Conservation (phyloP, 2,797 vertebrate genomes). For the Lycodopsis pacificus region DNA sequence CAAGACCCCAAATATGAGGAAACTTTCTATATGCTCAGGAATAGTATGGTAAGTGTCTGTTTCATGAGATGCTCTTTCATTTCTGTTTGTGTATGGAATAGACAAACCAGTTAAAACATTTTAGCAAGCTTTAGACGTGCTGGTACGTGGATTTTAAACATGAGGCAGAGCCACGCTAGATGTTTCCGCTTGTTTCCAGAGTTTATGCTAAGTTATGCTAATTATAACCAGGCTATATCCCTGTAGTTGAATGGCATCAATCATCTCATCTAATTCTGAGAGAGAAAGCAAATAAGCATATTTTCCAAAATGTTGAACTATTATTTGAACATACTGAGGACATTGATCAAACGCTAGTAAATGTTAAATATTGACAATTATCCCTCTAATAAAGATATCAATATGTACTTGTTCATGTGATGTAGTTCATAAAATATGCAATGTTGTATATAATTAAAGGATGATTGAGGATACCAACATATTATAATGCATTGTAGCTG, state of each 20-base stretch:
- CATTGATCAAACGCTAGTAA: neutral
- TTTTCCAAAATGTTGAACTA: neutral
- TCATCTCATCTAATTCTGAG: neutral
- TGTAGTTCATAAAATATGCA: neutral
- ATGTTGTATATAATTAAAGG: neutral
- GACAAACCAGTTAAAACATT: neutral
- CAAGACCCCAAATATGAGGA: conserved; percentile 84
- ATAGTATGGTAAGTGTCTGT: conserved; percentile 83
- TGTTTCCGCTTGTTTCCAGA: neutral
- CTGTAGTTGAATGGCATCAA: neutral
- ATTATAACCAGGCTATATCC: neutral
- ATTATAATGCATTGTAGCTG: neutral
- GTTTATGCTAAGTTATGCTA: neutral
- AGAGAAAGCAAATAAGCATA: neutral
- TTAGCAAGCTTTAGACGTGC: neutral
- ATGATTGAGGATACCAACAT: conserved; percentile 2
- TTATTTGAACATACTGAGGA: neutral
- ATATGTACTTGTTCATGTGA: neutral
- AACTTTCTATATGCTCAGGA: conserved; percentile 83
- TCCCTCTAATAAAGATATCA: neutral
- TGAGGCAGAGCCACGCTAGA: neutral
- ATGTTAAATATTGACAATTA: neutral
- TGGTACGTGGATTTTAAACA: neutral
- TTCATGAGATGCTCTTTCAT: neutral
- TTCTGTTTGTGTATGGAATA: neutral